These are phyloP conservation scores for Diabrotica balteata DNA, from an alignment of 2,888 invertebrate genomes.

Conservation along the genomic window DNA sequence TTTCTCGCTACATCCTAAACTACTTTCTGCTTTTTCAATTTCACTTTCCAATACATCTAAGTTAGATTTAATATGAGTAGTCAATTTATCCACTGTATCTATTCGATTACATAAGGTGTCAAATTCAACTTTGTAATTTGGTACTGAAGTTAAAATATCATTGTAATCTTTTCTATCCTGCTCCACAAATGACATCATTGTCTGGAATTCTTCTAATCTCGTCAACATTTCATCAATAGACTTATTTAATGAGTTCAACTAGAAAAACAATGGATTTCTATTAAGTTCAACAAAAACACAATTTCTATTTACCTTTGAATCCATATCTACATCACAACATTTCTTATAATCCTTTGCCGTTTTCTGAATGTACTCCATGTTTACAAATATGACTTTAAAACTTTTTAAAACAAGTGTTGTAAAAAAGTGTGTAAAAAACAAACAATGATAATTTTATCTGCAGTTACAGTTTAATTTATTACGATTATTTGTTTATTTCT, in stretches of 20 bases:
- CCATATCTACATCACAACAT: slow-evolving; percentile 22
- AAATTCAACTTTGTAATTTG: slow-evolving; percentile 41
- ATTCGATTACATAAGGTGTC: slow-evolving; percentile 46
- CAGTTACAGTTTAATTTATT: too few relatives aligned
- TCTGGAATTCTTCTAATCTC: slow-evolving; percentile 51
- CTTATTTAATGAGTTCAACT: slow-evolving; percentile 46
- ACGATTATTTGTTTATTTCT: too few relatives aligned
- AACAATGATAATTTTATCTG: too few relatives aligned
- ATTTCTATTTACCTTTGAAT: slow-evolving; percentile 19
- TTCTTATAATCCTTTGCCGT: slow-evolving; percentile 26
- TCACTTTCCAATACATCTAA: slow-evolving; percentile 44
- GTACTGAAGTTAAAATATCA: slow-evolving; percentile 43
- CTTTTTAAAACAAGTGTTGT: too few relatives aligned
- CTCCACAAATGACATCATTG: slow-evolving; percentile 47
- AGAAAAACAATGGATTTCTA: slow-evolving; percentile 14
- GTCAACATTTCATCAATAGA: slow-evolving; percentile 49
- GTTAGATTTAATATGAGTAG: slow-evolving; percentile 47
- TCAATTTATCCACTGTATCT: slow-evolving; percentile 45
- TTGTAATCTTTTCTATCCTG: slow-evolving; percentile 46
- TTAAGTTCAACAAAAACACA: not conserved
- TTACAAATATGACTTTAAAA: not conserved
- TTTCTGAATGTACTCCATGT: slow-evolving; percentile 21
- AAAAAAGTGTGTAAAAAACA: too few relatives aligned
- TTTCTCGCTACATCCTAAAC: slow-evolving; percentile 41
- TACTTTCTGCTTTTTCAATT: slow-evolving; percentile 48